Percentiles rank a stretch among this genome's conserved stretches.
These are phyloP conservation scores for Porphyrio hochstetteri DNA, from an alignment of 2,113 vertebrate species.

Conservation along the genomic window DNA sequence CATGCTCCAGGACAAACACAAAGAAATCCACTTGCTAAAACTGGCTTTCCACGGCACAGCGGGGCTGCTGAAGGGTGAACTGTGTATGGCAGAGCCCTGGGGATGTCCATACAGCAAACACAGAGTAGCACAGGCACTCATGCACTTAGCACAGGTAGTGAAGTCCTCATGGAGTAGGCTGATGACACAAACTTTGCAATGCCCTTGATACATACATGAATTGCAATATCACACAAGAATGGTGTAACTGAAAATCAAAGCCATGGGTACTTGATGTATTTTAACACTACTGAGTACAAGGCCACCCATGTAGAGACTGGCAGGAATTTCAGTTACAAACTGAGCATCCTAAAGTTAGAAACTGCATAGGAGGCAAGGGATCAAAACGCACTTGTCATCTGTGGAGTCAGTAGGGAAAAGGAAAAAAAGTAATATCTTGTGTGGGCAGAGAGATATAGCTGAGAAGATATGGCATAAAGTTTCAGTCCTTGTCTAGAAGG, in stretches of 20 bases:
- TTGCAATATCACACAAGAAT: not conserved
- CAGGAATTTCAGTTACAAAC: not conserved
- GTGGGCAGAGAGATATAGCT: not conserved
- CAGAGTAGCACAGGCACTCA: not conserved
- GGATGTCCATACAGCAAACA: fast-evolving
- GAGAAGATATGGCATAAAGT: not conserved
- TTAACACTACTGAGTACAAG: not conserved
- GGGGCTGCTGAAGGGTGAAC: not conserved
- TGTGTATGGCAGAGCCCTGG: not conserved
- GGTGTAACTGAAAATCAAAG: not conserved
- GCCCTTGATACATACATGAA: fast-evolving
- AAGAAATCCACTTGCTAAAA: not conserved
- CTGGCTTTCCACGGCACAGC: fast-evolving
- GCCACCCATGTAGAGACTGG: not conserved
- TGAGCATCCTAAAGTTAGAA: not conserved
- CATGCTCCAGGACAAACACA: not conserved
- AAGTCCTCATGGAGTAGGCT: not conserved
- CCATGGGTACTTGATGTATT: fast-evolving
- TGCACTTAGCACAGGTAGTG: too few species aligned
- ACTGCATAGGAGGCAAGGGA: not conserved
- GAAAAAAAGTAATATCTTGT: not conserved
- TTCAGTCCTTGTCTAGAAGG: not conserved
- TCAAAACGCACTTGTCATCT: not conserved
- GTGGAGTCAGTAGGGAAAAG: not conserved
- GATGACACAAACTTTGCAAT: not conserved